A percentile compares a stretch with the other conserved stretches of the same genome.
Evolutionary conservation across 2,113 vertebrate genomes (phyloP).

Genomic region (Siniperca knerii): DNA sequence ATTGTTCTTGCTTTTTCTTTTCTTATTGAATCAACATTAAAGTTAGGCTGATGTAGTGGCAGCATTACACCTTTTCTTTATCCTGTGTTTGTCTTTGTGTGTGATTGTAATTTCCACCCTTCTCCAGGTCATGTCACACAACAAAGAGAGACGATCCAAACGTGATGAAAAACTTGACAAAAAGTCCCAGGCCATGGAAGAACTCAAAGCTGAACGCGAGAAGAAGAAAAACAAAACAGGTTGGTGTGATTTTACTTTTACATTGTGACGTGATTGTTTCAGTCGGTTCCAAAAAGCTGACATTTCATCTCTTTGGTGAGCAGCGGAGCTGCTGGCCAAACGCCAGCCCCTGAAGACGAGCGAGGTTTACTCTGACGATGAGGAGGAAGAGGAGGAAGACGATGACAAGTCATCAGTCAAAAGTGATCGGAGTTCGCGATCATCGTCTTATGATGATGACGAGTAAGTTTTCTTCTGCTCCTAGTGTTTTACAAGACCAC

Average conservation of each 20-base stretch:
- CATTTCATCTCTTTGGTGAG: background rate
- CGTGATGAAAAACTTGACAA: conserved; percentile 98
- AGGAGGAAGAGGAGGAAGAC: conserved; percentile 97
- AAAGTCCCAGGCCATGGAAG: conserved; percentile 99
- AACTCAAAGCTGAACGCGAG: conserved; percentile 96
- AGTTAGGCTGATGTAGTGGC: background rate
- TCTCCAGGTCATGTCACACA: conserved; percentile 95
- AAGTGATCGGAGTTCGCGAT: conserved; percentile 93
- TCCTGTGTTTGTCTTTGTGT: background rate
- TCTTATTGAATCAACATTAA: background rate
- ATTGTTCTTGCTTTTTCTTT: background rate
- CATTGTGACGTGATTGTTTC: background rate
- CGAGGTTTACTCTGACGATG: conserved; percentile 98
- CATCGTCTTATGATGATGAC: conserved; percentile 94
- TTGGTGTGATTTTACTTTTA: conserved; percentile 57
- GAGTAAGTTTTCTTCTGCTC: conserved; percentile 87
- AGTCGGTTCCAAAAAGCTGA: background rate
- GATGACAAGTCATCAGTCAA: conserved; percentile 99
- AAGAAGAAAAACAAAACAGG: conserved; percentile 99
- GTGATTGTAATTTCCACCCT: background rate
- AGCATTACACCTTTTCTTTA: background rate
- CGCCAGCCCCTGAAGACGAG: conserved; percentile 97
- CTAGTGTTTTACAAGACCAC: fast-evolving
- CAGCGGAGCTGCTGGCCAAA: conserved; percentile 96
- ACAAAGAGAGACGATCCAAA: conserved; percentile 97